Conservation (phyloP, 2,797 vertebrate genomes). For the Clarias platycephalus region DNA sequence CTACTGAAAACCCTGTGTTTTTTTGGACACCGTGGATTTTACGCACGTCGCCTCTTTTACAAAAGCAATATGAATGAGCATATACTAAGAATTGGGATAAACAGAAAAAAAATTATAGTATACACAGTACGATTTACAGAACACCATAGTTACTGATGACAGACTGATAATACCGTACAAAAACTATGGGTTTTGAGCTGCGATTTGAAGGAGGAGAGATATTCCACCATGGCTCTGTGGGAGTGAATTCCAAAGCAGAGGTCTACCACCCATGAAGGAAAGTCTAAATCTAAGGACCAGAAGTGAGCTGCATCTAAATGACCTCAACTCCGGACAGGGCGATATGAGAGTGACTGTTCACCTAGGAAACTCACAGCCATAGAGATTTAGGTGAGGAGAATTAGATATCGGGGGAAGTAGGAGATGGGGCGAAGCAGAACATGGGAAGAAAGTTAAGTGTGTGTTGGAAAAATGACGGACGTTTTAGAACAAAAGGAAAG, state of each 20-base stretch:
- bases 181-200: not conserved
- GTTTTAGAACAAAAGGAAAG: not conserved
- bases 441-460: not conserved
- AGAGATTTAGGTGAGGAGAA: slow-evolving; percentile 7
- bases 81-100: not conserved
- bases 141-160: not conserved
- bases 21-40: not conserved
- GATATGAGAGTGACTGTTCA: not conserved
- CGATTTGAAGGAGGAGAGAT: not conserved
- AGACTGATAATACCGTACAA: too few relatives aligned
- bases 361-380: not conserved
- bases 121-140: not conserved
- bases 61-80: not conserved
- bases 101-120: not conserved
- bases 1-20: not conserved
- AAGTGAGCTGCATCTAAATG: slow-evolving; percentile 19
- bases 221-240: not conserved
- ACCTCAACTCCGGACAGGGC: not conserved
- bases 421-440: not conserved
- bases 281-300: not conserved
- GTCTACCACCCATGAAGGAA: slow-evolving; percentile 19
- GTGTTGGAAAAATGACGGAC: too few relatives aligned
- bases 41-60: not conserved
- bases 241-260: not conserved
- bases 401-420: slow-evolving; percentile 3